These are phyloP conservation scores for Hucho hucho DNA, from an alignment of 2,113 vertebrate genomes.

Conservation along the genomic window DNA sequence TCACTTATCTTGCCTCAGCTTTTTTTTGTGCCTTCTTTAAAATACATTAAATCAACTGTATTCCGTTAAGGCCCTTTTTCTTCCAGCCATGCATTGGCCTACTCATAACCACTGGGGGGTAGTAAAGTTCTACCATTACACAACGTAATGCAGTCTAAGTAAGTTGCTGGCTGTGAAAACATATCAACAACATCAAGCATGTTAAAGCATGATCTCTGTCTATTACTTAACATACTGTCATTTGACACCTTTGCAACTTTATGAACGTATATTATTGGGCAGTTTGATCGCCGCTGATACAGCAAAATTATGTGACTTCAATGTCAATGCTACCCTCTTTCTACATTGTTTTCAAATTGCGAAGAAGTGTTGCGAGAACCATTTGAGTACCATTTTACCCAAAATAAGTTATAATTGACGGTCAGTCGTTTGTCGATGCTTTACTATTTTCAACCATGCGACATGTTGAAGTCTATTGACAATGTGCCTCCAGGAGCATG, in stretches of 20 bases:
- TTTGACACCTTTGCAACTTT: neutral
- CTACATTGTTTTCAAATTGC: neutral
- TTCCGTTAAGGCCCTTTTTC: too few species aligned
- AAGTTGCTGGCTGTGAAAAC: constrained; percentile 1
- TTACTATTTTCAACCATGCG: neutral
- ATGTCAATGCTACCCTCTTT: neutral
- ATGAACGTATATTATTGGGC: neutral
- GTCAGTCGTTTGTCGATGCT: neutral
- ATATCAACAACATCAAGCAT: neutral
- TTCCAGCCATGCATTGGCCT: neutral
- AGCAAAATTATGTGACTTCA: too few species aligned
- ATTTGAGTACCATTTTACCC: neutral
- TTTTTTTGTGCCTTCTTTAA: too few species aligned
- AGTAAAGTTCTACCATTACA: constrained; percentile 34
- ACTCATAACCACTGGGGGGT: constrained; percentile 46
- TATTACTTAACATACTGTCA: neutral
- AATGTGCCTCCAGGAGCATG: neutral
- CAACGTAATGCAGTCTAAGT: neutral
- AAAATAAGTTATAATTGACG: neutral
- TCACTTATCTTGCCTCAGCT: too few species aligned
- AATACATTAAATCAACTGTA: too few species aligned
- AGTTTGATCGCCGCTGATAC: too few species aligned
- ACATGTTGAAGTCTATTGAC: neutral
- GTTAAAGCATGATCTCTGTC: too few species aligned
- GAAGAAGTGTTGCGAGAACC: neutral